A percentile compares a stretch with the other conserved stretches of the same genome.
Evolutionary conservation across 2,113 vertebrate genomes (phyloP).

Genomic region (Hepsetus odoe): DNA sequence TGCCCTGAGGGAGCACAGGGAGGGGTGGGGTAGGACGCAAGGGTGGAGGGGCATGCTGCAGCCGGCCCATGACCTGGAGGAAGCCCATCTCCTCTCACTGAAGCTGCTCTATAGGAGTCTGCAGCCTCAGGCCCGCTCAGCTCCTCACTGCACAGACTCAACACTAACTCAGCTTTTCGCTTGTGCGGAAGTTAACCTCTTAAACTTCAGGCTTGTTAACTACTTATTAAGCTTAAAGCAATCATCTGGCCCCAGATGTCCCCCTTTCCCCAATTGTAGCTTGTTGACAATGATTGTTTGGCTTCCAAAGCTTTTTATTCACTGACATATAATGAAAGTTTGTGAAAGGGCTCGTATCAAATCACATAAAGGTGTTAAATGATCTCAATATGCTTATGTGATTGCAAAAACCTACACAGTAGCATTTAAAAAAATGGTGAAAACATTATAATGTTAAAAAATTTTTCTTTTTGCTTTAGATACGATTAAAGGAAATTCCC

Average conservation of each 20-base stretch:
- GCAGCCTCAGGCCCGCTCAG: conserved; percentile 10
- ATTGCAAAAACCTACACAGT: no score
- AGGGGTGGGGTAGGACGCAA: conserved; percentile 33
- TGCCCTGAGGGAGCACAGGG: conserved; percentile 43
- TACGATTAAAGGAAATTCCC: no score
- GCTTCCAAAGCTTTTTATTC: neutral
- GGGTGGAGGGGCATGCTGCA: conserved; percentile 31
- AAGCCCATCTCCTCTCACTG: conserved; percentile 1
- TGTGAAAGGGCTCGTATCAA: no score
- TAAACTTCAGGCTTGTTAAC: neutral
- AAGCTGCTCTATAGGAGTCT: conserved; percentile 6
- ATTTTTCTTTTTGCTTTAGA: no score
- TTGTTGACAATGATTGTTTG: neutral
- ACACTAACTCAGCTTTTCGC: neutral
- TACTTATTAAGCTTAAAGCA: neutral
- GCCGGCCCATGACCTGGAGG: neutral
- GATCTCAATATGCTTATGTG: no score
- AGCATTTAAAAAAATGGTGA: no score
- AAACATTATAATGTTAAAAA: no score
- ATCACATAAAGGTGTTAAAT: no score
- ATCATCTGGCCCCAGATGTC: neutral
- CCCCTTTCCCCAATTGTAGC: no score
- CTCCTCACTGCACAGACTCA: neutral
- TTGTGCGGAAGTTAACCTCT: neutral
- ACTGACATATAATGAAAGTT: neutral